Conservation (phyloP, 2,888 invertebrate genomes). For the Tipula confusa region DNA sequence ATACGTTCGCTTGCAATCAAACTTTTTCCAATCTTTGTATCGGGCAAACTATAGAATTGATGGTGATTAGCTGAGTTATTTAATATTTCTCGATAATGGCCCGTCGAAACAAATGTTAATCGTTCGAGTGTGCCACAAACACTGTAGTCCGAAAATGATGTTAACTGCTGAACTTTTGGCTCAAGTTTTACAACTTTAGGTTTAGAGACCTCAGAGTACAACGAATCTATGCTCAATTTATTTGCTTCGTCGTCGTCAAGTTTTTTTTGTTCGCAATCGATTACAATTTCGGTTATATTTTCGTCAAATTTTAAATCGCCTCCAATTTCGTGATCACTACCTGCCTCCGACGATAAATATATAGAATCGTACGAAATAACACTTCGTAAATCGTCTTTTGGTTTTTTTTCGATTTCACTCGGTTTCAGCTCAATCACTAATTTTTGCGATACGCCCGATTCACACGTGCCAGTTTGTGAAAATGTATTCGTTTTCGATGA, state of each 20-base stretch:
- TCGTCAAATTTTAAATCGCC: conserved; percentile 35
- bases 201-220: conserved; percentile 48
- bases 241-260: background rate
- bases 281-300: background rate
- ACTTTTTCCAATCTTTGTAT: conserved; percentile 65
- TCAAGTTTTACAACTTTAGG: conserved; percentile 55
- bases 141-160: conserved; percentile 40
- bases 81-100: conserved; percentile 32
- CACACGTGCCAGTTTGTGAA: background rate
- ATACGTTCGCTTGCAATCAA: conserved; percentile 67
- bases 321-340: conserved; percentile 36
- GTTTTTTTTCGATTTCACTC: background rate
- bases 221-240: conserved; percentile 34
- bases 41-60: conserved; percentile 67
- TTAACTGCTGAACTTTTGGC: conserved; percentile 42
- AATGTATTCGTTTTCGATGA: conserved; percentile 20
- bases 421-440: conserved; percentile 28
- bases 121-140: conserved; percentile 38
- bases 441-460: background rate
- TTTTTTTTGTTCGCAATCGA: conserved; percentile 32
- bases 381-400: conserved; percentile 21
- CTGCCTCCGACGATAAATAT: conserved; percentile 49
- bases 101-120: conserved; percentile 38
- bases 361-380: conserved; percentile 50
- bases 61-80: conserved; percentile 44